phyloP scores from a whole-genome alignment of 2,888 invertebrate genomes.

The Liposcelis brunnea region DNA sequence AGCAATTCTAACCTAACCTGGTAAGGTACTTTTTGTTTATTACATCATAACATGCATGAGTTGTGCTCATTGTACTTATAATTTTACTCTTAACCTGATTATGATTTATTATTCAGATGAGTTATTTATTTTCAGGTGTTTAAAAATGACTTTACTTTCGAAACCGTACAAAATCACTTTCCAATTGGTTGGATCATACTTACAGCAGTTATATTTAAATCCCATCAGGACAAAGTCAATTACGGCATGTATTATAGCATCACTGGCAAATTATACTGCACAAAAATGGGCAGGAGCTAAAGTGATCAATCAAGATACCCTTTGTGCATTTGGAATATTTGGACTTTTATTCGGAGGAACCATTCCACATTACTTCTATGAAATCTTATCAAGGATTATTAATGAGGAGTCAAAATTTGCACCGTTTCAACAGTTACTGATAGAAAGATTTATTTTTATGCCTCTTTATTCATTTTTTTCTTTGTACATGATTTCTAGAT shows the following conservation, averaged over 20 bases:
- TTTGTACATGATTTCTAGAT: constrained; percentile 51
- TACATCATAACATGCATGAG: too few relatives aligned
- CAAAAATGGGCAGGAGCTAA: constrained; percentile 51
- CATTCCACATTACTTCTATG: constrained; percentile 62
- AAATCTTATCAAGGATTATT: constrained; percentile 39
- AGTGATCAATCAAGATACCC: constrained; percentile 42
- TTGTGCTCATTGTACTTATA: too few relatives aligned
- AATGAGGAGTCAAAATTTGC: constrained; percentile 32
- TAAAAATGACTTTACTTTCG: constrained; percentile 43
- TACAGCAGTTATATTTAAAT: constrained; percentile 54
- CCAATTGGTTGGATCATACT: constrained; percentile 48
- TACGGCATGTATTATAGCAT: constrained; percentile 54
- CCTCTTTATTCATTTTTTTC: constrained; percentile 55
- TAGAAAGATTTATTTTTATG: constrained; percentile 54
- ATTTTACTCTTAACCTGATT: too few relatives aligned
- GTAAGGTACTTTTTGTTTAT: too few relatives aligned
- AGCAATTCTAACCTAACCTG: too few relatives aligned
- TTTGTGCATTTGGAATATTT: constrained; percentile 55
- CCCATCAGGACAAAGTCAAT: constrained; percentile 64
- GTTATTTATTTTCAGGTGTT: constrained; percentile 12
- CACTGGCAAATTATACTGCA: constrained; percentile 53
- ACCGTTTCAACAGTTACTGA: constrained; percentile 40
- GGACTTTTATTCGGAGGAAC: constrained; percentile 66
- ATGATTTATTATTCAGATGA: constrained; percentile 10
- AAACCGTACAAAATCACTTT: constrained; percentile 42